phyloP scores from a whole-genome alignment of 2,113 vertebrate genomes.

The Recurvirostra avosetta region DNA sequence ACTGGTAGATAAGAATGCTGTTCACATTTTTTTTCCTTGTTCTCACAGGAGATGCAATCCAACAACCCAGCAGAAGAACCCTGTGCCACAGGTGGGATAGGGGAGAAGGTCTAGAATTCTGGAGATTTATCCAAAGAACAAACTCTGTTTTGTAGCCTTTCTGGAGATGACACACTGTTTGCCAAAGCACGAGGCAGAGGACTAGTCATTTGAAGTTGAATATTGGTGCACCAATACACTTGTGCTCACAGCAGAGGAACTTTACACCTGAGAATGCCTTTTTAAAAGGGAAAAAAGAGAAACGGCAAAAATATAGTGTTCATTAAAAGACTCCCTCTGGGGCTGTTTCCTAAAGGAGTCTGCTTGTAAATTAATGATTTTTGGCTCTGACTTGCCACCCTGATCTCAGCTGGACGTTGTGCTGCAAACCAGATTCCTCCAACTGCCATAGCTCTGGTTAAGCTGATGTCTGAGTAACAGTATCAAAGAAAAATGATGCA shows the following conservation, averaged over 20 bases:
- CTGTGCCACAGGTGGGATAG: rapidly evolving
- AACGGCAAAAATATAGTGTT: neutral
- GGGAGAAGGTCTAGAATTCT: neutral
- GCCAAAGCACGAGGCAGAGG: neutral
- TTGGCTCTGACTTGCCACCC: neutral
- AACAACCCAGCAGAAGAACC: neutral
- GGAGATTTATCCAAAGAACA: neutral
- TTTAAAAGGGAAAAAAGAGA: neutral
- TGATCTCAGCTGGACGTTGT: neutral
- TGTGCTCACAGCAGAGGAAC: neutral
- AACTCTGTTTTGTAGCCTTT: neutral
- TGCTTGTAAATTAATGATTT: neutral
- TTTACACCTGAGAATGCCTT: neutral
- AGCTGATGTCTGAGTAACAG: neutral
- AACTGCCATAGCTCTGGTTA: neutral
- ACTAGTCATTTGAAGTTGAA: neutral
- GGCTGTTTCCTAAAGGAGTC: neutral
- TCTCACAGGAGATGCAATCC: neutral
- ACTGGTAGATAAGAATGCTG: neutral
- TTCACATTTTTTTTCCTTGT: neutral
- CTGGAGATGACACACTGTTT: neutral
- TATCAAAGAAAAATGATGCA: neutral
- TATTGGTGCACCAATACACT: neutral
- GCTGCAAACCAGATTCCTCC: neutral
- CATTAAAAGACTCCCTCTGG: neutral